Conservation (phyloP, 2,113 vertebrate species). For the Takifugu flavidus region DNA sequence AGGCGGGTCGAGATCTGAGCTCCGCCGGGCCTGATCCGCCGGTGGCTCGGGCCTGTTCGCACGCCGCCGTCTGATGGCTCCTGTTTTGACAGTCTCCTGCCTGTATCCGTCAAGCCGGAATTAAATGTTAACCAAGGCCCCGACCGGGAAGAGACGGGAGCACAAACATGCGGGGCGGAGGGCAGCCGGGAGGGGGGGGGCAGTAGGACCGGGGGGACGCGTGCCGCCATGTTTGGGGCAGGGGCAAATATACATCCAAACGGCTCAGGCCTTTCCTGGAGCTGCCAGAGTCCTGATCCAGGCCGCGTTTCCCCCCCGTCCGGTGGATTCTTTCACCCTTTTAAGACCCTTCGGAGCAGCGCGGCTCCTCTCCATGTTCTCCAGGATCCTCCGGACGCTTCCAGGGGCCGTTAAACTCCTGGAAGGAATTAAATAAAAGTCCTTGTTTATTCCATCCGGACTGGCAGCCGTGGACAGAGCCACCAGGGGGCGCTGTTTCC, state of each 20-base stretch:
- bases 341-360: too few species aligned
- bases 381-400: too few species aligned
- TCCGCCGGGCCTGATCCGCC: constrained; percentile 28
- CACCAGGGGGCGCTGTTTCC: not conserved
- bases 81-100: constrained; percentile 61
- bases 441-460: not conserved
- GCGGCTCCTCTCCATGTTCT: too few species aligned
- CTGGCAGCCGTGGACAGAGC: not conserved
- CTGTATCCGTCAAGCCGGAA: constrained; percentile 57
- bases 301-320: not conserved
- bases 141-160: constrained; percentile 41
- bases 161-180: constrained; percentile 58
- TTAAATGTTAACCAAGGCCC: constrained; percentile 66
- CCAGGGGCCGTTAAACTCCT: too few species aligned
- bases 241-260: constrained; percentile 56
- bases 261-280: not conserved
- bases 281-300: too few species aligned
- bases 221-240: constrained; percentile 28
- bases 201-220: constrained; percentile 8
- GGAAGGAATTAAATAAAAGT: too few species aligned
- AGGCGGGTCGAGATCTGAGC: constrained; percentile 26
- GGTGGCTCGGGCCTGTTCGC: constrained; percentile 48
- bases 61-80: constrained; percentile 46
- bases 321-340: not conserved
- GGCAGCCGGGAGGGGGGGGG: constrained; percentile 26